Conservation (phyloP, 2,888 invertebrate genomes). For the Drosophila diplacantha region DNA sequence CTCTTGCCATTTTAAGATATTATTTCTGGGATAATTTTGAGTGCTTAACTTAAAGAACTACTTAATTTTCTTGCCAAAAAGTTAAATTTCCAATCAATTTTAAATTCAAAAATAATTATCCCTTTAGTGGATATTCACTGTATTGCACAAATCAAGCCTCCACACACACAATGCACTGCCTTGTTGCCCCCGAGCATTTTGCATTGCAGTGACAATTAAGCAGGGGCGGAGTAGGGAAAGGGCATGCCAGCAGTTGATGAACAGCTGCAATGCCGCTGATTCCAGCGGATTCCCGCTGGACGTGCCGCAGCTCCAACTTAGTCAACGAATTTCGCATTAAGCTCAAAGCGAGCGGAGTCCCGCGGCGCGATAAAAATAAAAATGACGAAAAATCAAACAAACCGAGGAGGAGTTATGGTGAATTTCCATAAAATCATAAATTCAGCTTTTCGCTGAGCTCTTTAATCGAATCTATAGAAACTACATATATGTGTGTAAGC, state of each 20-base stretch:
- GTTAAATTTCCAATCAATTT: neutral
- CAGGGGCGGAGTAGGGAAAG: slow-evolving; percentile 1
- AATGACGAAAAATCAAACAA: slow-evolving; percentile 56
- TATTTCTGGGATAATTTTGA: too few species aligned
- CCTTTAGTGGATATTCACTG: slow-evolving; percentile 20
- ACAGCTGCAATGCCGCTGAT: slow-evolving; percentile 32
- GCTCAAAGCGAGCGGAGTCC: slow-evolving; percentile 11
- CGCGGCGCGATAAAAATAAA: slow-evolving; percentile 14
- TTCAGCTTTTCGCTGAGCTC: slow-evolving; percentile 31
- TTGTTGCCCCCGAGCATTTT: slow-evolving; percentile 22
- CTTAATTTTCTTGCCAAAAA: neutral
- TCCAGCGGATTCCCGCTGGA: slow-evolving; percentile 25
- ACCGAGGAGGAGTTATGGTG: slow-evolving; percentile 18
- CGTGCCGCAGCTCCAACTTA: slow-evolving; percentile 20
- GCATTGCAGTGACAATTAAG: slow-evolving; percentile 54
- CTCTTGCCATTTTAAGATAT: too few species aligned
- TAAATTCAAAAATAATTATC: neutral
- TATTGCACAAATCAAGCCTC: slow-evolving; percentile 45
- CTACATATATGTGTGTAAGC: neutral
- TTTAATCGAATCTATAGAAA: slow-evolving; percentile 43
- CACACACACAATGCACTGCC: slow-evolving; percentile 15
- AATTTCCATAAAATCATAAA: slow-evolving; percentile 60
- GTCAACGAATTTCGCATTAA: slow-evolving; percentile 16
- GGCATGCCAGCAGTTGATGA: slow-evolving; percentile 13
- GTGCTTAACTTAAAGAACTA: too few species aligned